Conservation (phyloP, 2,797 vertebrate species). For the Margarornis squamiger region DNA sequence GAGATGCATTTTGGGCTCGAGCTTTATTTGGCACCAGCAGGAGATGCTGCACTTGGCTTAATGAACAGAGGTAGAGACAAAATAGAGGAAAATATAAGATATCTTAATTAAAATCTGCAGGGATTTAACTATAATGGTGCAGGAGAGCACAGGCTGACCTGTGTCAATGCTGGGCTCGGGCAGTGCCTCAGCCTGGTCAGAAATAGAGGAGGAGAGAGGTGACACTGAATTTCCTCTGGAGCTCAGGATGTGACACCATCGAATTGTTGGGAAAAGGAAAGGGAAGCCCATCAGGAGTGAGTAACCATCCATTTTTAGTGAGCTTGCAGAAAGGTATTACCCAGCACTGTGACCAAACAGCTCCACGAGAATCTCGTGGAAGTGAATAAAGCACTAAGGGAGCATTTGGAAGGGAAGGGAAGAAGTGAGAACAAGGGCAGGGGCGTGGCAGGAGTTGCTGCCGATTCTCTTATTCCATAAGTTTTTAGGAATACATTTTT, state of each 20-base stretch:
- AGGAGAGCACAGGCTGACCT: accelerated
- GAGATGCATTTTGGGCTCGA: not conserved
- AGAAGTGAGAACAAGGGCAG: not conserved
- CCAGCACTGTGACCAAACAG: not conserved
- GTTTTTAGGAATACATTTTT: not conserved
- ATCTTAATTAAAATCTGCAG: not conserved
- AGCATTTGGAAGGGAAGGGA: not conserved
- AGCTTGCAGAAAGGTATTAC: not conserved
- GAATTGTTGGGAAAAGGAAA: slow-evolving; percentile 47
- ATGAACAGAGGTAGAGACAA: not conserved
- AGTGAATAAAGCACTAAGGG: not conserved
- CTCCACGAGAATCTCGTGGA: accelerated
- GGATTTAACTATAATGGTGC: accelerated
- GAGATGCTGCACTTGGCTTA: not conserved
- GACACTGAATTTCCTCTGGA: not conserved
- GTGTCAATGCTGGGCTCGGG: not conserved
- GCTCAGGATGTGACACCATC: slow-evolving; percentile 43
- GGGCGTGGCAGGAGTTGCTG: not conserved
- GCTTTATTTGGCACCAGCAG: not conserved
- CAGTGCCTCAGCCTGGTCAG: not conserved
- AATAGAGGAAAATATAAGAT: not conserved
- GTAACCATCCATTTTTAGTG: not conserved
- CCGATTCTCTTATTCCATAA: accelerated
- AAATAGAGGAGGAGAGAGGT: not conserved
- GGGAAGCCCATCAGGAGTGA: slow-evolving; percentile 47